Conservation (phyloP, 2,113 vertebrate species). For the Chrysemys picta region DNA sequence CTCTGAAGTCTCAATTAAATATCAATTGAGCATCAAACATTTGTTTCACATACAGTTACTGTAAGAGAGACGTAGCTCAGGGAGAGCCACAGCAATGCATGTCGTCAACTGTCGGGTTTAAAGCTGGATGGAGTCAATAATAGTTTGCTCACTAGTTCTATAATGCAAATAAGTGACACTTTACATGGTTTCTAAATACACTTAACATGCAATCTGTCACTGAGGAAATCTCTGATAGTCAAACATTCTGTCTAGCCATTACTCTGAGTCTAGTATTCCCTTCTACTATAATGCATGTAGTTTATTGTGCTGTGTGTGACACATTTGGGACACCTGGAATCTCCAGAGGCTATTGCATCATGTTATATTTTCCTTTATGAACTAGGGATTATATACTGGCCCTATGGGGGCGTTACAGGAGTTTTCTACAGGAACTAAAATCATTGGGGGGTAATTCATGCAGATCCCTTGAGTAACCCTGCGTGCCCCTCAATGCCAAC, state of each 20-base stretch:
- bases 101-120: neutral
- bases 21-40: neutral
- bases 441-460: neutral
- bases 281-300: neutral
- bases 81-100: neutral
- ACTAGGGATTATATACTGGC: neutral
- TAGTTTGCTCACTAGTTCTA: neutral
- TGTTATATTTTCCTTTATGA: neutral
- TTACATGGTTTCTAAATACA: neutral
- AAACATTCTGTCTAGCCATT: neutral
- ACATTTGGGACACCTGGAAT: neutral
- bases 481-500: neutral
- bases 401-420: neutral
- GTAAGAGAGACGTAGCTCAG: neutral
- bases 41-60: neutral
- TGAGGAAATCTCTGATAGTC: neutral
- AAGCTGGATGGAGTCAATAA: neutral
- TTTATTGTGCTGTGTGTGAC: neutral
- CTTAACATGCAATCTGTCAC: neutral
- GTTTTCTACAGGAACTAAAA: neutral
- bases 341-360: neutral
- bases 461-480: neutral
- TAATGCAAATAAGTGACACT: neutral
- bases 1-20: neutral
- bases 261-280: neutral